phyloP scores from a whole-genome alignment of 2,888 invertebrate species.

The Apodemia hepburni region DNA sequence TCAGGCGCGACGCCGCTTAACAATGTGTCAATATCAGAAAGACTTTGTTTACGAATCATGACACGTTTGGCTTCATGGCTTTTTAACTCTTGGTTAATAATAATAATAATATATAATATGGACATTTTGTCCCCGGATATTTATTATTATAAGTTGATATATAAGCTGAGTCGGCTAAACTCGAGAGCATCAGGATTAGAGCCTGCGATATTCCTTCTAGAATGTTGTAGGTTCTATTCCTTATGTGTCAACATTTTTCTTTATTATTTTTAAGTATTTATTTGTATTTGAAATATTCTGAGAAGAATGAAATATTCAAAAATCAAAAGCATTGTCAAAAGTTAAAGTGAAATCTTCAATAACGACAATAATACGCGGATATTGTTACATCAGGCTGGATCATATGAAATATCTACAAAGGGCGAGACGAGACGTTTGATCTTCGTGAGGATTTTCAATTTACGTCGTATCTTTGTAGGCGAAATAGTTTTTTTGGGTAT shows the following conservation, averaged over 20 bases:
- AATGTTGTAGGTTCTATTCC: no score
- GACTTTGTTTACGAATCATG: slow-evolving; percentile 26
- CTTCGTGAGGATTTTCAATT: slow-evolving; percentile 71
- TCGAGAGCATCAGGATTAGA: no score
- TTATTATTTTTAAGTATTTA: no score
- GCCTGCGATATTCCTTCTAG: no score
- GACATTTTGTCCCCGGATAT: no score
- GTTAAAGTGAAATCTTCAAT: slow-evolving; percentile 4
- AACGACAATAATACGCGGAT: slow-evolving; percentile 31
- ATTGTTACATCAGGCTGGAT: slow-evolving; percentile 37
- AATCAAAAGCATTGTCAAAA: slow-evolving; percentile 7
- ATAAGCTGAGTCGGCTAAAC: no score
- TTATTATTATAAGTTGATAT: no score
- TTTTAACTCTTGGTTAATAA: background rate
- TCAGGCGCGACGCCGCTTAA: slow-evolving; percentile 40
- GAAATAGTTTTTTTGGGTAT: slow-evolving; percentile 5
- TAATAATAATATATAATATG: no score
- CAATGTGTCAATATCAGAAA: slow-evolving; percentile 52
- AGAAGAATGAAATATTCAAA: background rate
- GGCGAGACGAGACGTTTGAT: slow-evolving; percentile 54
- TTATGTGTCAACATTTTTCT: no score
- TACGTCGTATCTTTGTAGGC: slow-evolving; percentile 47
- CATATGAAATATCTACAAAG: slow-evolving; percentile 55
- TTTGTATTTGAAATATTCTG: no score
- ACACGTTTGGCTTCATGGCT: slow-evolving; percentile 6